These are phyloP conservation scores for Helicoverpa armigera DNA, from an alignment of 1,140 invertebrate species.

Conservation along the genomic window DNA sequence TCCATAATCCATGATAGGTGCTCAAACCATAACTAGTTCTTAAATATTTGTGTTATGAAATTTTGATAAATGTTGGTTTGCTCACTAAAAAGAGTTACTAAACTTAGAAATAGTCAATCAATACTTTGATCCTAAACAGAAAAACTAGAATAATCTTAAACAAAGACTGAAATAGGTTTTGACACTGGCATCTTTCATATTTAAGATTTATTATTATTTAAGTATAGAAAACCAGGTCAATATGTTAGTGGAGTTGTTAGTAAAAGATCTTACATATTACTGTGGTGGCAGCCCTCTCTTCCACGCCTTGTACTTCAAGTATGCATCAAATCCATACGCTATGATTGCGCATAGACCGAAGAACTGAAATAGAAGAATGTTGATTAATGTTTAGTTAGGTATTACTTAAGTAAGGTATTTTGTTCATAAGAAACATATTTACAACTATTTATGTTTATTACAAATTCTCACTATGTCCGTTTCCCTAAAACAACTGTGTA, in stretches of 20 bases:
- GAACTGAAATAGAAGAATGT: slow-evolving; percentile 88
- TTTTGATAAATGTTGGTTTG: too few species aligned
- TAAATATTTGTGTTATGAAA: too few species aligned
- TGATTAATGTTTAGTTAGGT: not conserved
- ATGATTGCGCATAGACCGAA: slow-evolving; percentile 93
- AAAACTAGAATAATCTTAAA: not conserved
- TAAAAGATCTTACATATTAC: not conserved
- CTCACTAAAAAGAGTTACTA: too few species aligned
- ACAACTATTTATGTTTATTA: not conserved
- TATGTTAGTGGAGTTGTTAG: not conserved
- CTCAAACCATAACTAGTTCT: too few species aligned
- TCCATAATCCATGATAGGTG: too few species aligned
- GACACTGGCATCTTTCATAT: too few species aligned
- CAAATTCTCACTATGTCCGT: too few species aligned
- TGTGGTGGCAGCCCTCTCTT: slow-evolving; percentile 67
- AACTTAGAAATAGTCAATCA: slow-evolving; percentile 17
- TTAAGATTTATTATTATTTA: too few species aligned
- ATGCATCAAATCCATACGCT: slow-evolving; percentile 92
- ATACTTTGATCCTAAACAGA: slow-evolving; percentile 3
- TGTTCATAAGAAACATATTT: not conserved
- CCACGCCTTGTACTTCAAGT: slow-evolving; percentile 86
- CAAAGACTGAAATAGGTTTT: not conserved
- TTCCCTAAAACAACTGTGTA: too few species aligned
- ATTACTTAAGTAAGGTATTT: too few species aligned
- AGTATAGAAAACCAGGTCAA: not conserved